These are phyloP conservation scores for Prunella himalayana DNA, from an alignment of 2,113 vertebrate genomes.

Conservation along the genomic window DNA sequence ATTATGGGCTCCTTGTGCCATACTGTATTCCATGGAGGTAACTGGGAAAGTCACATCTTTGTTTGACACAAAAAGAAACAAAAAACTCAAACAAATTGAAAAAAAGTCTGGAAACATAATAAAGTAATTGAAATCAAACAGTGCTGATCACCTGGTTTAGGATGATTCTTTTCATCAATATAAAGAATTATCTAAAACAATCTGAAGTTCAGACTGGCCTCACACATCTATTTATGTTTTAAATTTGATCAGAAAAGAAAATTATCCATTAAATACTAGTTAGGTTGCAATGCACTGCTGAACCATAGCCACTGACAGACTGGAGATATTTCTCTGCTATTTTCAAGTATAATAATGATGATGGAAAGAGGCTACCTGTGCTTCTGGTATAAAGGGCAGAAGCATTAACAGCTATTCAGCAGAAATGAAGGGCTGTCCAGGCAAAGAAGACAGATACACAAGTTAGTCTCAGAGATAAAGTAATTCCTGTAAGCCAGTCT, in stretches of 20 bases:
- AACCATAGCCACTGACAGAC: neutral
- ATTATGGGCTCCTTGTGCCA: neutral
- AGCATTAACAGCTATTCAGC: neutral
- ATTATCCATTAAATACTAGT: neutral
- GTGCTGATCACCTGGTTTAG: neutral
- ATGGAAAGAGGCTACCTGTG: neutral
- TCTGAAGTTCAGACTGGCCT: neutral
- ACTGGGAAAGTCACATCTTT: neutral
- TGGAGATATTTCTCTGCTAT: neutral
- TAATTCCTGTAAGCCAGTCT: neutral
- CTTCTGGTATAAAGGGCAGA: neutral
- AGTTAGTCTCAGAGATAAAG: neutral
- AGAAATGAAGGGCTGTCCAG: neutral
- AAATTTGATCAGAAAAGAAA: neutral
- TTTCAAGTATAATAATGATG: neutral
- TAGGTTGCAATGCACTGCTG: neutral
- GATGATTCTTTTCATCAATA: neutral
- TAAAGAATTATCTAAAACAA: neutral
- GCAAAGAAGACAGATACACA: neutral
- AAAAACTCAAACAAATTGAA: neutral
- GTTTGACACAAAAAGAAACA: neutral
- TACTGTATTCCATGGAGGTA: neutral
- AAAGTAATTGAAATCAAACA: neutral
- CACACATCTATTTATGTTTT: neutral
- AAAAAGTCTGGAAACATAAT: neutral